Evolutionary conservation across 2,797 vertebrate species (phyloP).

Genomic region (Helarctos malayanus): DNA sequence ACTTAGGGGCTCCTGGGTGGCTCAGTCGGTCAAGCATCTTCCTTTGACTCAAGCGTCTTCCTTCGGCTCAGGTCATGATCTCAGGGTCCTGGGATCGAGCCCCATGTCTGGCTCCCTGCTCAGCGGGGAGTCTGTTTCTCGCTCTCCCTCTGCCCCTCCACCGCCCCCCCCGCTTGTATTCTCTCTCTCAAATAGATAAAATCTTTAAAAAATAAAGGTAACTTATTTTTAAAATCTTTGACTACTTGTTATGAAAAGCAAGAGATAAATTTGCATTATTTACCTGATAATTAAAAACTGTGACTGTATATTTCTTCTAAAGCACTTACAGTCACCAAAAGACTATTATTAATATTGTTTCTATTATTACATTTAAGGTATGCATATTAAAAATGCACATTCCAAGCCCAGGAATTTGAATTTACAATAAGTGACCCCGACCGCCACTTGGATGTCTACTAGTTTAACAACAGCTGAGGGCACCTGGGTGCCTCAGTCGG

Average conservation of each 20-base stretch:
- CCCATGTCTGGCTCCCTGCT: no score
- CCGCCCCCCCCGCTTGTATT: no score
- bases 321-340: slow-evolving; percentile 56
- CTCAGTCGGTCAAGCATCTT: background rate
- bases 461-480: background rate
- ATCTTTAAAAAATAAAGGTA: background rate
- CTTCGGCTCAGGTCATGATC: no score
- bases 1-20: background rate
- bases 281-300: background rate
- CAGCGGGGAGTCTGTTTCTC: no score
- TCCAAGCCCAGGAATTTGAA: slow-evolving; percentile 34
- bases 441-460: background rate
- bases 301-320: slow-evolving; percentile 35
- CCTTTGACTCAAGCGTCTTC: background rate
- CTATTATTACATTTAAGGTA: background rate
- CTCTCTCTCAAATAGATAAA: no score
- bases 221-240: slow-evolving; percentile 14
- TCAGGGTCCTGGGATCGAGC: no score
- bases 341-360: slow-evolving; percentile 7
- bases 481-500: background rate
- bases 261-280: slow-evolving; percentile 38
- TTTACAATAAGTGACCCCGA: background rate
- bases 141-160: no score
- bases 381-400: background rate
- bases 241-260: slow-evolving; percentile 48